These are phyloP conservation scores for Anaspis maculata DNA, from an alignment of 2,888 invertebrate species.

Conservation along the genomic window DNA sequence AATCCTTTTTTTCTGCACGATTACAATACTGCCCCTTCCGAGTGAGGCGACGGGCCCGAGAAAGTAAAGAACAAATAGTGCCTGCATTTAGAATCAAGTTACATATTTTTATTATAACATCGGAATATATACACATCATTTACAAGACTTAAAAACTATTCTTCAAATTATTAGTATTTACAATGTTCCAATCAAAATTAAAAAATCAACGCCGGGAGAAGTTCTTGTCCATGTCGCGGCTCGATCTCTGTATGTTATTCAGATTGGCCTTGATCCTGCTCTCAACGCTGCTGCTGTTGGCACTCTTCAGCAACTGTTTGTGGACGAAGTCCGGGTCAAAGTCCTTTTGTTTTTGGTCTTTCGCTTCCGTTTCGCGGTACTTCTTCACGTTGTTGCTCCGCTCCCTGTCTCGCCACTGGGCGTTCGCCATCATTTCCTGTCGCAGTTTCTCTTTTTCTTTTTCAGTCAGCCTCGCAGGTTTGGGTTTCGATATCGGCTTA, in stretches of 20 bases:
- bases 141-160: too few species aligned
- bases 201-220: constrained; percentile 55
- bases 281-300: constrained; percentile 65
- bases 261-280: constrained; percentile 79
- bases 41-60: too few species aligned
- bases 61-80: too few species aligned
- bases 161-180: too few species aligned
- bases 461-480: constrained; percentile 44
- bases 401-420: constrained; percentile 59
- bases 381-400: constrained; percentile 55
- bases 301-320: constrained; percentile 57
- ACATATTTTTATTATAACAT: too few species aligned
- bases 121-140: too few species aligned
- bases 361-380: constrained; percentile 52
- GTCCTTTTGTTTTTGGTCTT: constrained; percentile 40
- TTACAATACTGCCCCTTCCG: too few species aligned
- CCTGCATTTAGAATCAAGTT: too few species aligned
- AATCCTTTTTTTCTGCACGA: too few species aligned
- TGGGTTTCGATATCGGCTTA: constrained; percentile 13
- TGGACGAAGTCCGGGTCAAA: constrained; percentile 48
- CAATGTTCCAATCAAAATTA: too few species aligned
- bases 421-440: constrained; percentile 78
- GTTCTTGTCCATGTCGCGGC: constrained; percentile 71
- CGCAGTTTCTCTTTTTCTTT: constrained; percentile 63
- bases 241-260: constrained; percentile 80